Base-by-base conservation (phyloP, 2,888 invertebrate genomes). In the Allacma fusca region DNA sequence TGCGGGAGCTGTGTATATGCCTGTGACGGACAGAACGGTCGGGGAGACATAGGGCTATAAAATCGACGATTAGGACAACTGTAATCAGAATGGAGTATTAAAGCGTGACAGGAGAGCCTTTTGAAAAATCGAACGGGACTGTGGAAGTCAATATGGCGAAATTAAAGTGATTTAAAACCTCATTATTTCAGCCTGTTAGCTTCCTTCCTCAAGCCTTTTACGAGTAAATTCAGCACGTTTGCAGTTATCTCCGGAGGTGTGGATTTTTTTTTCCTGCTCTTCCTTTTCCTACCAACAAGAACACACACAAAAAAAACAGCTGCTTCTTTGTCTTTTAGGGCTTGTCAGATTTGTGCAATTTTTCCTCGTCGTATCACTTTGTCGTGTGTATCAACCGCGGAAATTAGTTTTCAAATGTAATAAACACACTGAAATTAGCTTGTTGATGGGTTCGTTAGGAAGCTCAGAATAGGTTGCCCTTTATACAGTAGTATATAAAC, bases 81-180 rank as follows among this genome's bases (percentile, higher is more conserved):
- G 59, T 57, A 59, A 72, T 57, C 26, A 72, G 59, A 72, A 72
- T 59, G 26, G 72, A 59, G 59, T 26, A 72, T 57, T 72, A 72
- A 57, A 29, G 21, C 59, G 57, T 72, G 59, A 72, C 72, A 72
- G 72, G 50, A 29, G 26, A 50, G 59, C n/a, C 57, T 29, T 68
- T 59, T 59, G 71, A 57, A 71, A 70, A 44, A 44, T 70, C 69
- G 44, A 70, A 40, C 21, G 43, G 34, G 69, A 40, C 69, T 44
- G 43, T 70, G 69, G 1, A 70, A 70, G 44, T 70, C 69, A 70
- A 70, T 70, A 70, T 43, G n/a, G 69, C 43, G n/a, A 70, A 68
- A 68, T 68, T 68, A 68, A 68, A 70, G 69, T 70, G 69, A 70
- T 70, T 70, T 70, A 70, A 70, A 70, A 2, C 69, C 69, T 70